phyloP scores from a whole-genome alignment of 2,113 vertebrate species.

The Sisor rabdophorus region DNA sequence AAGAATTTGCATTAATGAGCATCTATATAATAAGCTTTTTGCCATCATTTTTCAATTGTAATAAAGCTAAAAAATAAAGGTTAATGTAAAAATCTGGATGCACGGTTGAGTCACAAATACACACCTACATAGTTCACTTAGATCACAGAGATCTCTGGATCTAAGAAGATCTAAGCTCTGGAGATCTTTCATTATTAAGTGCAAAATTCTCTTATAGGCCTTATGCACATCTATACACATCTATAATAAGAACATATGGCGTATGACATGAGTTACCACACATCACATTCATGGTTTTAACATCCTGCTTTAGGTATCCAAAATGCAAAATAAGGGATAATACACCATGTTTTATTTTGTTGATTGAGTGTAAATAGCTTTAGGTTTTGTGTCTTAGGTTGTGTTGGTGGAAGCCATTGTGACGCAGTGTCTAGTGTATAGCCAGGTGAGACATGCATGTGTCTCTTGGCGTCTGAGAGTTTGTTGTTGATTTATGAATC shows the following conservation, averaged over 20 bases:
- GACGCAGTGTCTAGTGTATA: slow-evolving; percentile 24
- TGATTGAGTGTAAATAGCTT: neutral
- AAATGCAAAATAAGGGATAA: neutral
- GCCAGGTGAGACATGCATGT: slow-evolving; percentile 25
- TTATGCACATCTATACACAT: slow-evolving; percentile 11
- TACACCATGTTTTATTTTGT: slow-evolving; percentile 1
- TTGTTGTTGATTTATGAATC: slow-evolving; percentile 39
- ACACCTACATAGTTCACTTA: slow-evolving; percentile 34
- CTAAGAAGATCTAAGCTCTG: too few relatives aligned
- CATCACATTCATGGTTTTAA: slow-evolving; percentile 9
- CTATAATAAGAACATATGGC: slow-evolving; percentile 37
- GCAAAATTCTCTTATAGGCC: slow-evolving; percentile 21
- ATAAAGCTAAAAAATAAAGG: slow-evolving; percentile 30
- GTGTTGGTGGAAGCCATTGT: neutral
- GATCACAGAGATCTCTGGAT: slow-evolving; percentile 37
- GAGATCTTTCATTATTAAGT: slow-evolving; percentile 16
- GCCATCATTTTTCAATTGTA: neutral
- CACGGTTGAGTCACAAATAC: slow-evolving; percentile 27
- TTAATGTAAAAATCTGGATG: slow-evolving; percentile 31
- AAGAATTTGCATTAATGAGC: neutral
- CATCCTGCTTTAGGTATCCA: neutral
- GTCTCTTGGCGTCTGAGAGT: slow-evolving; percentile 13
- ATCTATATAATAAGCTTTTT: slow-evolving; percentile 14
- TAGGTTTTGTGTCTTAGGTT: slow-evolving; percentile 20
- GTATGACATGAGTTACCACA: slow-evolving; percentile 30